Conservation (phyloP, 30 jellyfish, hydroid and myxozoan species). For the Pelagia noctiluca region DNA sequence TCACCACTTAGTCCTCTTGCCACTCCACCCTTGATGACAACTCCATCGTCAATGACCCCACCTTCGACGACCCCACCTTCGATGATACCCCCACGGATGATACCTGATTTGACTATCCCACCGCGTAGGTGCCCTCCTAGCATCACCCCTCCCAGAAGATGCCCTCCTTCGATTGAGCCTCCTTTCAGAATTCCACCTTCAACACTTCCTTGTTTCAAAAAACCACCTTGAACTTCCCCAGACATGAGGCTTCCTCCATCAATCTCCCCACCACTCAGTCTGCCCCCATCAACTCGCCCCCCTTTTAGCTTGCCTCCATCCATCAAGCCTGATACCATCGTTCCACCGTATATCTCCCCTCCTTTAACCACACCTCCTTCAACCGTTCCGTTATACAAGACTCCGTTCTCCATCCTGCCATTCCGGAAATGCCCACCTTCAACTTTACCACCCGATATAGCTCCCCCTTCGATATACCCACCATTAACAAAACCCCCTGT, state of each 20-base stretch:
- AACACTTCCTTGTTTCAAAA: constrained; percentile 79
- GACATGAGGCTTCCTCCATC: constrained; percentile 94
- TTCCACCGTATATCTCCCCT: constrained; percentile 90
- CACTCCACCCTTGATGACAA: constrained; percentile 88
- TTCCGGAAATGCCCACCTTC: constrained; percentile 76
- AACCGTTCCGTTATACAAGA: constrained; percentile 69
- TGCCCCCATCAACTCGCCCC: constrained; percentile 90
- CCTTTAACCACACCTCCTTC: constrained; percentile 88
- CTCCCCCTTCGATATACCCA: constrained; percentile 94
- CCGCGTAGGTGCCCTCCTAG: constrained; percentile 93
- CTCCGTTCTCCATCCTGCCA: constrained; percentile 92
- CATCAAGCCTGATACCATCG: constrained; percentile 71
- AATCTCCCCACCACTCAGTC: constrained; percentile 78
- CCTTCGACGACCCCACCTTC: constrained; percentile 96
- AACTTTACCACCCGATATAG: constrained; percentile 75
- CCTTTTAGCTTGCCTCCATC: constrained; percentile 92
- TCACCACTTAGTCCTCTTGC: constrained; percentile 82
- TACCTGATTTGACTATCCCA: constrained; percentile 90
- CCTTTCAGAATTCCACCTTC: constrained; percentile 95
- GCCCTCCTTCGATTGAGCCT: constrained; percentile 96
- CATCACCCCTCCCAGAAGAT: constrained; percentile 94
- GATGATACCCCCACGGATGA: constrained; percentile 88
- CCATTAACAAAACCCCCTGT: constrained; percentile 90
- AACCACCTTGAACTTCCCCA: constrained; percentile 92
- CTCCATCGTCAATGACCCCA: constrained; percentile 97